Conservation (phyloP, 2,888 invertebrate genomes). For the Ceramica pisi region DNA sequence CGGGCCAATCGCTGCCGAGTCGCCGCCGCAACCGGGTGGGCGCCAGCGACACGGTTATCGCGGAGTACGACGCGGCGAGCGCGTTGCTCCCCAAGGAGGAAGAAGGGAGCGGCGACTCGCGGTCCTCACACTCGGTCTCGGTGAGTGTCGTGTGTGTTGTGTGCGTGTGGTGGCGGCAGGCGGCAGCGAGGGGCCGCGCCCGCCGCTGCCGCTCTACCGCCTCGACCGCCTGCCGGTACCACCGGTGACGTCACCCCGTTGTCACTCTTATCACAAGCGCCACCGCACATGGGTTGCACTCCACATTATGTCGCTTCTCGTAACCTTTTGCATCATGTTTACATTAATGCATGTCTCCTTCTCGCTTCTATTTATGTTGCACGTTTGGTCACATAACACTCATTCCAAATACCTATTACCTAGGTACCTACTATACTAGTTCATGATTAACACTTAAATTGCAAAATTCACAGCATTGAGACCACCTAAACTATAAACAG, state of each 20-base stretch:
- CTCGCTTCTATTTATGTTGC: conserved; percentile 47
- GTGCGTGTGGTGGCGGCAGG: conserved; percentile 64
- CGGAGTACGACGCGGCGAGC: conserved; percentile 72
- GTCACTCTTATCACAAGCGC: conserved; percentile 75
- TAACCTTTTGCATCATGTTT: conserved; percentile 76
- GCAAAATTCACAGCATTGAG: conserved; percentile 17
- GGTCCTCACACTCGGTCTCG: conserved; percentile 85
- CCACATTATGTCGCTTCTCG: conserved; percentile 74
- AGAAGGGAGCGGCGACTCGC: conserved; percentile 89
- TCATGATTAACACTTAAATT: conserved; percentile 15
- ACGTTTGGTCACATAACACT: conserved; percentile 32
- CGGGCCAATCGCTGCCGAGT: conserved; percentile 91
- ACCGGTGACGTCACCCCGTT: conserved; percentile 83
- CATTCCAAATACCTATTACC: conserved; percentile 18
- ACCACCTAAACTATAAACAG: conserved; percentile 23
- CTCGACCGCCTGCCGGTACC: conserved; percentile 59
- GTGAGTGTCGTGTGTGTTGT: conserved; percentile 76
- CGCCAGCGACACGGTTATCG: conserved; percentile 91
- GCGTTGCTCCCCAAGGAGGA: conserved; percentile 85
- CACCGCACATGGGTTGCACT: conserved; percentile 68
- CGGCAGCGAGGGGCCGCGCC: conserved; percentile 75
- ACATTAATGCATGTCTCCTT: conserved; percentile 54
- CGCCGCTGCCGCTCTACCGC: conserved; percentile 60
- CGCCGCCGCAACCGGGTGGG: conserved; percentile 94
- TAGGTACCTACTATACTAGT: neutral